Base-by-base conservation (phyloP, 2,888 invertebrate species). In the Pyralis farinalis region DNA sequence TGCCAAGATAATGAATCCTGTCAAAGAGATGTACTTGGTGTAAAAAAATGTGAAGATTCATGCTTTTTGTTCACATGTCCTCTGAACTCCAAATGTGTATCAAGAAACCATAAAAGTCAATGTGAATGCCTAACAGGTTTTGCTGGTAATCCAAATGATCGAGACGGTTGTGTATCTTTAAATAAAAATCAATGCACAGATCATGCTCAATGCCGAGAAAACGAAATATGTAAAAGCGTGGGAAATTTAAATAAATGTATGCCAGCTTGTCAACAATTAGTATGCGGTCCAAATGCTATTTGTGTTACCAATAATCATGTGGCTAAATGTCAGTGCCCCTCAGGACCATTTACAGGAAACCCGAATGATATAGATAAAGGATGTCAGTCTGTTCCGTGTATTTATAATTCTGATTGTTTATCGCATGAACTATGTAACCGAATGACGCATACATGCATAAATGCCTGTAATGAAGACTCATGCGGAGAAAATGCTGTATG, bases 401-500 rank as follows among this genome's bases (percentile, higher is more conserved):
- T 96, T 27, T 96, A 96, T 69, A 96, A 96, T 63, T 92, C 93
- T 34, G 96, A 96, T 65, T 97, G 97, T 64, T 94, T 94, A 22
- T 85, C 93, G 0, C 91, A 93, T 42, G 94, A 97, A 70, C 81
- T 96, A 39, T 97, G 97, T 70, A 94, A 97, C 67, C 91, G 97
- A 38, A 82, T 96, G 66, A 94, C 94, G 0, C 94, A 96, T 66
- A 94, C 93, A 12, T 97, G 97, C 61, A 91, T 92, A 58, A 93
- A 95, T 68, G 95, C 94, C 5, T 97, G 97, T 64, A 92, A 93
- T 48, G 94, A 94, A 68, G 93, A 94, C 53, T 93, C 95, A 1
- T 97, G 97, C 62, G 97, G 97, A 0, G 92, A 91, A 10, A 96
- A 97, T 74, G 96, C 97, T 6, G 95, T 97, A 9, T 97, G 97